These are phyloP conservation scores for Netelia melanura DNA, from an alignment of 2,888 invertebrate genomes.

Conservation along the genomic window DNA sequence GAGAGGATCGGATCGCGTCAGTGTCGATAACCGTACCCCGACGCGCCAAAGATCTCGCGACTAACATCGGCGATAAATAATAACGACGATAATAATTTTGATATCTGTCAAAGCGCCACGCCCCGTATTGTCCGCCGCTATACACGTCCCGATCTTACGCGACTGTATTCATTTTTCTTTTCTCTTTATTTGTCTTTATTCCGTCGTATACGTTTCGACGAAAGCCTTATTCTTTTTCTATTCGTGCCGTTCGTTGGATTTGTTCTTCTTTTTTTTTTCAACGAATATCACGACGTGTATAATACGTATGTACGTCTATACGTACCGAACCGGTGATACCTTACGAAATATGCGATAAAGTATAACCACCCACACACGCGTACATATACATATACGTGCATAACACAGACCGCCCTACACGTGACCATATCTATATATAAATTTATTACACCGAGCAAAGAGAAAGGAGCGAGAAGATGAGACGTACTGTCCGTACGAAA, in stretches of 20 bases:
- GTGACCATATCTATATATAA: constrained; percentile 34
- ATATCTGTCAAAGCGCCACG: constrained; percentile 74
- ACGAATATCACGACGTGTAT: constrained; percentile 28
- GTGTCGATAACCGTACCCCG: neutral
- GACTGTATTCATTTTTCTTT: constrained; percentile 43
- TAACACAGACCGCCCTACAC: neutral
- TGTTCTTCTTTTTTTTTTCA: constrained; percentile 4
- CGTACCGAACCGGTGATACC: constrained; percentile 64
- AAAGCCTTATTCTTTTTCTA: neutral
- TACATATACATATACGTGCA: constrained; percentile 22
- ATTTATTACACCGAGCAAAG: constrained; percentile 66
- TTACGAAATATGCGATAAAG: constrained; percentile 72
- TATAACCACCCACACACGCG: constrained; percentile 14
- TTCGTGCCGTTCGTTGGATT: neutral
- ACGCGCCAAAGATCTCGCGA: constrained; percentile 45
- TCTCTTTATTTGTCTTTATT: neutral
- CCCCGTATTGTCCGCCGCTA: constrained; percentile 76
- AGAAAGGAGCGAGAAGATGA: constrained; percentile 49
- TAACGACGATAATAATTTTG: constrained; percentile 71
- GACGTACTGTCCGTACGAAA: constrained; percentile 61
- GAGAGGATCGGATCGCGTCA: too few relatives aligned
- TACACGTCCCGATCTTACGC: constrained; percentile 62
- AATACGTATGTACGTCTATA: constrained; percentile 42
- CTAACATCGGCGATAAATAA: constrained; percentile 70
- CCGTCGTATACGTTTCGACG: neutral